phyloP scores from a whole-genome alignment of 2,113 vertebrate genomes.

The Athene noctua region DNA sequence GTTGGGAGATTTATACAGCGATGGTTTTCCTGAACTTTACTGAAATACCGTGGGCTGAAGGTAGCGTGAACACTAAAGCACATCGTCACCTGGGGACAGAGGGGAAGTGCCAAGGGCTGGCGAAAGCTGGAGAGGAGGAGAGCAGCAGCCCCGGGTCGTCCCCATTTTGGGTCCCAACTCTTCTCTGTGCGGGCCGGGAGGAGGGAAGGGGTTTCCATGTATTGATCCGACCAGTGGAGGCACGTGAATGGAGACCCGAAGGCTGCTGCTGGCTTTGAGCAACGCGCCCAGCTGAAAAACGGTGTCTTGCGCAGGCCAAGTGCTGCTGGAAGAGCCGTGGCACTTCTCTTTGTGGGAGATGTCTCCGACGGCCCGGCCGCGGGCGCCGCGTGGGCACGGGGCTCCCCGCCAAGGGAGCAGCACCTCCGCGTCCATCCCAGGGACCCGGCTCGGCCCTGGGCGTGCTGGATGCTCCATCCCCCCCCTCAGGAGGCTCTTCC shows the following conservation, averaged over 20 bases:
- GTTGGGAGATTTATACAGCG: neutral
- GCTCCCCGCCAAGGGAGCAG: neutral
- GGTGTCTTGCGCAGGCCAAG: neutral
- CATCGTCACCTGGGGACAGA: neutral
- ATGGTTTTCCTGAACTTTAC: neutral
- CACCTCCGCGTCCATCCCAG: fast-evolving
- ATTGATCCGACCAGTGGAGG: neutral
- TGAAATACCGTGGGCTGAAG: neutral
- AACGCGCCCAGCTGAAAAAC: neutral
- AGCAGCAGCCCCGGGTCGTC: neutral
- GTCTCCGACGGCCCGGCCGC: neutral
- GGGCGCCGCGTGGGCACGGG: fast-evolving
- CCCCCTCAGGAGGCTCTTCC: neutral
- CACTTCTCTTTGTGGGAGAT: neutral
- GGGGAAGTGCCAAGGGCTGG: neutral
- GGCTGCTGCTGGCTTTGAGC: neutral
- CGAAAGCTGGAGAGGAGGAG: neutral
- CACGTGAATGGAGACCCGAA: neutral
- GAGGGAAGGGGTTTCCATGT: neutral
- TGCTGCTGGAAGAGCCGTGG: neutral
- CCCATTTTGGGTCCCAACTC: neutral
- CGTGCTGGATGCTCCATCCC: neutral
- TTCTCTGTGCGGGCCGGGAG: neutral
- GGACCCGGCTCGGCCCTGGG: neutral
- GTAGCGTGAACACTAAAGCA: neutral